A percentile compares a stretch with the other conserved stretches of the same genome.
Conservation (phyloP, 2,888 invertebrate species). For the Drosophila niveifrons region DNA sequence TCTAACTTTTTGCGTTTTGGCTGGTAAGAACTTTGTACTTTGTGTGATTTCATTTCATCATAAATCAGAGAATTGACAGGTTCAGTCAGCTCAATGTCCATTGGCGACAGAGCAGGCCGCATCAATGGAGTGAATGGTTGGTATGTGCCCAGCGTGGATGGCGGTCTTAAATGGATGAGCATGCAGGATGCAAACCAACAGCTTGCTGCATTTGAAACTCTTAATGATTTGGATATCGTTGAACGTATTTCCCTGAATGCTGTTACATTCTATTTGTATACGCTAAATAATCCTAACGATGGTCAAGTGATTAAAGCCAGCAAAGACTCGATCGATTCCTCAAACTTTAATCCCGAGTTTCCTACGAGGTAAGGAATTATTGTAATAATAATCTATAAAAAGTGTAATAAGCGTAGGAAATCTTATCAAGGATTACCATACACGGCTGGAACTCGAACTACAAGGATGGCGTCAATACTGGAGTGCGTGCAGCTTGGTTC, state of each 20-base stretch:
- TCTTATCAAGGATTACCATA: conserved; percentile 82
- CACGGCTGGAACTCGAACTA: conserved; percentile 88
- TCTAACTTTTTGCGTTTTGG: conserved; percentile 46
- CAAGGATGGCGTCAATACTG: conserved; percentile 82
- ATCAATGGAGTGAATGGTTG: conserved; percentile 69
- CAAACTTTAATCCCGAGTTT: conserved; percentile 56
- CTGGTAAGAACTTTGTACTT: conserved; percentile 57
- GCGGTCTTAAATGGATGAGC: conserved; percentile 55
- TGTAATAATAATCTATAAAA: not conserved
- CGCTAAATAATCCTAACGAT: conserved; percentile 61
- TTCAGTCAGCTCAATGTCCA: conserved; percentile 49
- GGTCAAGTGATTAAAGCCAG: conserved; percentile 54
- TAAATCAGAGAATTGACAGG: not conserved
- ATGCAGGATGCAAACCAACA: conserved; percentile 43
- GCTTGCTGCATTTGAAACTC: conserved; percentile 38
- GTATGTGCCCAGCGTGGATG: conserved; percentile 66
- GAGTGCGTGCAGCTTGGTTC: conserved; percentile 86
- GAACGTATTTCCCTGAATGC: conserved; percentile 54
- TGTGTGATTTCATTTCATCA: not conserved
- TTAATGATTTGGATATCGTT: conserved; percentile 33
- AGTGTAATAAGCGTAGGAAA: not conserved
- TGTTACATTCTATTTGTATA: conserved; percentile 74
- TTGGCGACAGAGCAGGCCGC: conserved; percentile 40
- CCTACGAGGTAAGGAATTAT: conserved; percentile 54
- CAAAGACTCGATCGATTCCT: conserved; percentile 51